Evolutionary conservation across 2,797 vertebrate genomes (phyloP).

Genomic region (Neosilurus mollespiculum): DNA sequence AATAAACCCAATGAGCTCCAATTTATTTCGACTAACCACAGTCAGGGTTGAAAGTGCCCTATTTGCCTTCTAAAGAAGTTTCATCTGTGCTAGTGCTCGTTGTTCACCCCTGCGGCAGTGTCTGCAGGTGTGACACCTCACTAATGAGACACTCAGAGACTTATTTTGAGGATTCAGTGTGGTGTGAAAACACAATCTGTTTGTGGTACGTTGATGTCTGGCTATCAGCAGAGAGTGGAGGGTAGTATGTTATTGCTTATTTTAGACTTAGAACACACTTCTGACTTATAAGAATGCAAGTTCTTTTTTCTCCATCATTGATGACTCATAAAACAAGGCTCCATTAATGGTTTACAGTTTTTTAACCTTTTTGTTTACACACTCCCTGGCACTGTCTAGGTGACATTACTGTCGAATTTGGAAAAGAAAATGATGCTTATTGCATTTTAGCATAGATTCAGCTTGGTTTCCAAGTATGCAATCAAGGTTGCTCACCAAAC

Average conservation of each 20-base stretch:
- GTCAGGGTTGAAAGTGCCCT: conserved; percentile 14
- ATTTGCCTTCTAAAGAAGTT: conserved; percentile 19
- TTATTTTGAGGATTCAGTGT: conserved; percentile 50
- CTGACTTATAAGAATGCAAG: conserved; percentile 28
- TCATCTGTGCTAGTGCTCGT: conserved; percentile 1
- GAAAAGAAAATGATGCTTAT: not conserved
- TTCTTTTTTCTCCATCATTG: conserved; percentile 28
- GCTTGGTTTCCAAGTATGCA: too few relatives aligned
- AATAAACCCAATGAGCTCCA: conserved; percentile 25
- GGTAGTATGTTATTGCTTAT: conserved; percentile 4
- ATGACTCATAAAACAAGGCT: conserved; percentile 41
- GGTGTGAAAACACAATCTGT: conserved; percentile 54
- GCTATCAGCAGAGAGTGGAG: not conserved
- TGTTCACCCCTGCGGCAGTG: conserved; percentile 31
- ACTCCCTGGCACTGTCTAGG: not conserved
- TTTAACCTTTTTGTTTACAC: conserved; percentile 26
- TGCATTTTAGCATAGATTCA: not conserved
- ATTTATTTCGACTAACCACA: conserved; percentile 28
- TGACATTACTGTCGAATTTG: not conserved
- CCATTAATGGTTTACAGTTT: conserved; percentile 39
- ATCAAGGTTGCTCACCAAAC: not conserved
- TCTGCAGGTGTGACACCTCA: conserved; percentile 49
- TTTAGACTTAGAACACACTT: not conserved
- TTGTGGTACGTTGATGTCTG: conserved; percentile 32
- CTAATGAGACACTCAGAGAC: conserved; percentile 57